These are phyloP conservation scores for Andrena trimmerana DNA, from an alignment of 2,888 invertebrate species.

Conservation along the genomic window DNA sequence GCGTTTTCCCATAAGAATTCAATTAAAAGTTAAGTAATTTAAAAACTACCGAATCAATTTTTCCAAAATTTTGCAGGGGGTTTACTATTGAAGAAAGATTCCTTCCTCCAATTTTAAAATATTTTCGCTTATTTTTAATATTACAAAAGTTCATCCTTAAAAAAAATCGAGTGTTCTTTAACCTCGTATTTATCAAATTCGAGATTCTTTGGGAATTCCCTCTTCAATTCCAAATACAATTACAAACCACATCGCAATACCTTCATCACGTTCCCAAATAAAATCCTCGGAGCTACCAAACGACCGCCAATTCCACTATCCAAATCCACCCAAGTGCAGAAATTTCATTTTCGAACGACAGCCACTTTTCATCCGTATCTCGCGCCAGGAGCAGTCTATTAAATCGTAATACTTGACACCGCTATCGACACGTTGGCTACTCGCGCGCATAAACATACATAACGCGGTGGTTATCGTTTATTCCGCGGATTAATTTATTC, in stretches of 20 bases:
- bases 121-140: too few species aligned
- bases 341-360: neutral
- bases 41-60: too few species aligned
- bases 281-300: neutral
- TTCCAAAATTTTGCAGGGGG: too few species aligned
- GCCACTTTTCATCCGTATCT: neutral
- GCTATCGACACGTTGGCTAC: neutral
- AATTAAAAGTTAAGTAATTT: too few species aligned
- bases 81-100: too few species aligned
- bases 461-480: slow-evolving; percentile 32
- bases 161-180: neutral
- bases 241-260: neutral
- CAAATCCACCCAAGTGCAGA: neutral
- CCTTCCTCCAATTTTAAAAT: too few species aligned
- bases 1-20: too few species aligned
- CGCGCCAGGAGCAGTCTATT: neutral
- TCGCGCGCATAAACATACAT: slow-evolving; percentile 3
- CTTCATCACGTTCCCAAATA: neutral
- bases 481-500: slow-evolving; percentile 44
- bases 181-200: too few species aligned
- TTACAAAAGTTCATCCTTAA: too few species aligned
- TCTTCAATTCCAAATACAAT: too few species aligned
- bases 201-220: too few species aligned
- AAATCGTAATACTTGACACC: slow-evolving; percentile 14
- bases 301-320: neutral